Percentiles rank a stretch among this genome's conserved stretches.
These are phyloP conservation scores for cat (Felis catus) DNA, from an alignment of 2,113 vertebrate species.

Conservation along the genomic window DNA sequence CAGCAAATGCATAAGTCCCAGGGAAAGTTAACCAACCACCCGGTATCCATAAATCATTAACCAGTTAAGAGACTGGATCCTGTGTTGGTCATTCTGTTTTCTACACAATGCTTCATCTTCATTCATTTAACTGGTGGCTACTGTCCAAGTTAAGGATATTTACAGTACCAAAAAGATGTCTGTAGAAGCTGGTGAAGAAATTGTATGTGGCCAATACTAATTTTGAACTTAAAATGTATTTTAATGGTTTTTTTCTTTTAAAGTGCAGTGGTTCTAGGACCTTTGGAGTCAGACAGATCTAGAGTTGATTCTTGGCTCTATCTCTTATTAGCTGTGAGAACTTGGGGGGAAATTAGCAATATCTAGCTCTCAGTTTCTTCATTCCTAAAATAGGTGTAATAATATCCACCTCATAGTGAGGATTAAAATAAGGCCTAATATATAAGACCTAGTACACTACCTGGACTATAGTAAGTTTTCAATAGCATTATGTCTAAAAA, in stretches of 20 bases:
- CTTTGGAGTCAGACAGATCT: background rate
- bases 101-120: background rate
- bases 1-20: background rate
- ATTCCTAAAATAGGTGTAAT: background rate
- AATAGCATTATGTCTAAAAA: constrained; percentile 3
- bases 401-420: background rate
- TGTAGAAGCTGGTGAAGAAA: background rate
- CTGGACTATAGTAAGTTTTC: background rate
- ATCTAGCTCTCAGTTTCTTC: background rate
- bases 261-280: background rate
- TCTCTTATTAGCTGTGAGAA: background rate
- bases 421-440: background rate
- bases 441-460: background rate
- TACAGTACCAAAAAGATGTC: background rate
- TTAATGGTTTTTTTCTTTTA: background rate
- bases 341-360: background rate
- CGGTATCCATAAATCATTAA: background rate
- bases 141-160: constrained; percentile 21
- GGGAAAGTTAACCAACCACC: background rate
- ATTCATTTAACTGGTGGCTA: constrained; percentile 2
- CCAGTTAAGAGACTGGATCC: background rate
- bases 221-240: constrained; percentile 7
- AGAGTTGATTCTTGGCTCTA: background rate
- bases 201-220: background rate
- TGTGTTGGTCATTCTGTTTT: background rate